Percentiles rank a stretch among this genome's conserved stretches.
phyloP scores from a whole-genome alignment of 2,113 vertebrate genomes.

The Nannobrachium achirus region DNA sequence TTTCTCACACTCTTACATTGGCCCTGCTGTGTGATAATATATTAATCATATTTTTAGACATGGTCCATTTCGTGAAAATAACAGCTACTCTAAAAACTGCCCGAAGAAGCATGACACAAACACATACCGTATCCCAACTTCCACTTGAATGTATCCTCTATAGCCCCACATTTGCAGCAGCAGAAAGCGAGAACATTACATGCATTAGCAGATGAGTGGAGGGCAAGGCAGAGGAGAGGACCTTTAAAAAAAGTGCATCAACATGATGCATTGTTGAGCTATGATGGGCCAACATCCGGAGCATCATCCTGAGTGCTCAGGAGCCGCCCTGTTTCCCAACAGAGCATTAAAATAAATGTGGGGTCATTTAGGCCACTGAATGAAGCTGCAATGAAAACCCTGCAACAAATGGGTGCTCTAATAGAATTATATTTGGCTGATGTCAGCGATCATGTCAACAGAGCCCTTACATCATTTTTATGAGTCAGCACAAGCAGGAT shows the following conservation, averaged over 20 bases:
- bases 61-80: constrained; percentile 1
- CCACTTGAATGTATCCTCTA: constrained; percentile 31
- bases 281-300: constrained; percentile 27
- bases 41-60: too few species aligned
- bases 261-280: constrained; percentile 41
- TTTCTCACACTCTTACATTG: too few species aligned
- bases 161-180: constrained; percentile 56
- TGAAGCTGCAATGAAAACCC: constrained; percentile 60
- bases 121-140: not conserved
- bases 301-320: too few species aligned
- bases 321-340: constrained; percentile 47
- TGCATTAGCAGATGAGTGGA: constrained; percentile 6
- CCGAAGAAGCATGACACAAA: not conserved
- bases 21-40: too few species aligned
- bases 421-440: constrained; percentile 73
- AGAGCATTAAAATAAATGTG: constrained; percentile 71
- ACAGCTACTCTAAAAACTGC: constrained; percentile 4
- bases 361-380: constrained; percentile 67
- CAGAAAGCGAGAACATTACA: constrained; percentile 13
- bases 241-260: constrained; percentile 44
- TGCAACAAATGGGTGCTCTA: constrained; percentile 67
- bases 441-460: constrained; percentile 67
- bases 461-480: constrained; percentile 69
- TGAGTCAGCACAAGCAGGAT: constrained; percentile 67
- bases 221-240: not conserved